Evolutionary conservation across 2,888 invertebrate species (phyloP).

Genomic region (Halictus ligatus): DNA sequence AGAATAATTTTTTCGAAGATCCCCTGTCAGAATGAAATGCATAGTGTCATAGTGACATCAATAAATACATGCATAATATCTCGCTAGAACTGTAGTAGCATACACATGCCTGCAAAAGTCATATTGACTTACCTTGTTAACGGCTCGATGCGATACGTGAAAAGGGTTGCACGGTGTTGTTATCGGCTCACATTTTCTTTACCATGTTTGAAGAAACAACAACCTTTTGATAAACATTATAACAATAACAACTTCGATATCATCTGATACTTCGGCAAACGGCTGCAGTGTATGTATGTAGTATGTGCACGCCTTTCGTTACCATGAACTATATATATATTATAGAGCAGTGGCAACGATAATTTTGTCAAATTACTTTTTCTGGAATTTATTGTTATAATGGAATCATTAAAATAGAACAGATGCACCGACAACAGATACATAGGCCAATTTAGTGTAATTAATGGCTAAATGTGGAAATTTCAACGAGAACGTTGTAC

Average conservation of each 20-base stretch:
- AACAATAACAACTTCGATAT: conserved; percentile 10
- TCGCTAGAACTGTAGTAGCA: not conserved
- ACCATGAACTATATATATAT: conserved; percentile 31
- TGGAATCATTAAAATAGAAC: not conserved
- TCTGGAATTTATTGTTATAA: not conserved
- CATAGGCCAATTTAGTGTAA: not conserved
- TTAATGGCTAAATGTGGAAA: not conserved
- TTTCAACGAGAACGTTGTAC: not conserved
- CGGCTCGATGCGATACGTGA: not conserved
- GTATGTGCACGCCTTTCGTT: conserved; percentile 43
- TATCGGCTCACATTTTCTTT: conserved; percentile 18
- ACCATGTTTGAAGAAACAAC: conserved; percentile 1
- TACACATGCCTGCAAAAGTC: not conserved
- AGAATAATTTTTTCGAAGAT: not conserved
- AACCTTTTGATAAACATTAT: conserved; percentile 32
- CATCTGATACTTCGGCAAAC: conserved; percentile 40
- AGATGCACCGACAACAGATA: not conserved
- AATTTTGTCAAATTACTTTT: not conserved
- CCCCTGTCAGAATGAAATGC: not conserved
- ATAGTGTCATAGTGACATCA: not conserved
- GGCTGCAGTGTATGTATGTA: not conserved
- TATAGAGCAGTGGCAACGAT: not conserved
- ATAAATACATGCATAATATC: not conserved
- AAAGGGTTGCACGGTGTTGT: not conserved
- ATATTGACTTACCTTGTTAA: conserved; percentile 38